A percentile compares a stretch with the other conserved stretches of the same genome.
phyloP scores from a whole-genome alignment of 2,113 vertebrate species.

The Anhinga rufa region DNA sequence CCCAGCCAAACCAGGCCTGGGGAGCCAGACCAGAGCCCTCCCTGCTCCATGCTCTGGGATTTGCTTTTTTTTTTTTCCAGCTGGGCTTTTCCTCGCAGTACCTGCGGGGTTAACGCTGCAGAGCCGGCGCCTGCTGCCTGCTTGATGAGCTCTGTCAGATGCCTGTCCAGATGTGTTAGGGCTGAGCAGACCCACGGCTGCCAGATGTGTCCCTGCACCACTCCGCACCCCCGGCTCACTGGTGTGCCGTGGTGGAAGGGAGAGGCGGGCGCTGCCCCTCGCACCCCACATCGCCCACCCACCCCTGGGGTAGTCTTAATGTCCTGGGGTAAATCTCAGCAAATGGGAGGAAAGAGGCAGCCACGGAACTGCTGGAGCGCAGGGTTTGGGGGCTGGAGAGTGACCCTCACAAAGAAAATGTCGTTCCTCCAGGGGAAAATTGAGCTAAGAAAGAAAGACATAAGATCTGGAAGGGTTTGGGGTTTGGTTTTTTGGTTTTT shows the following conservation, averaged over 20 bases:
- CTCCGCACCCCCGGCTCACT: rapidly evolving
- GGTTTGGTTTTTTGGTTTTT: not conserved
- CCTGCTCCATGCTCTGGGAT: rapidly evolving
- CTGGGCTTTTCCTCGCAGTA: not conserved
- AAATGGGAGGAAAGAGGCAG: too few relatives aligned
- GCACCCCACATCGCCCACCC: rapidly evolving
- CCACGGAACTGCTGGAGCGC: too few relatives aligned
- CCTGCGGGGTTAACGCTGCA: not conserved
- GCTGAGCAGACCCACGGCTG: not conserved
- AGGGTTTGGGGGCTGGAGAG: not conserved
- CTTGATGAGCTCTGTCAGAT: not conserved
- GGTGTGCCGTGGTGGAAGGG: rapidly evolving
- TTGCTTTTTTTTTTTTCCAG: not conserved
- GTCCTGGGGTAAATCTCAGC: not conserved
- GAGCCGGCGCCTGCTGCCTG: not conserved
- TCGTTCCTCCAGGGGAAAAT: not conserved
- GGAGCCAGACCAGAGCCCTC: not conserved
- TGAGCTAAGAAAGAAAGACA: not conserved
- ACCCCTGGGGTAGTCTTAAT: rapidly evolving
- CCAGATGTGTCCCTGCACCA: not conserved
- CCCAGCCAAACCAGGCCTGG: rapidly evolving
- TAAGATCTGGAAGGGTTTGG: not conserved
- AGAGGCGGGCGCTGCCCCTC: rapidly evolving
- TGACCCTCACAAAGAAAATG: not conserved
- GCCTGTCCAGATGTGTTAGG: not conserved